These are phyloP conservation scores for Lissocephala sabroskyi DNA, from an alignment of 2,888 invertebrate genomes.

Conservation along the genomic window DNA sequence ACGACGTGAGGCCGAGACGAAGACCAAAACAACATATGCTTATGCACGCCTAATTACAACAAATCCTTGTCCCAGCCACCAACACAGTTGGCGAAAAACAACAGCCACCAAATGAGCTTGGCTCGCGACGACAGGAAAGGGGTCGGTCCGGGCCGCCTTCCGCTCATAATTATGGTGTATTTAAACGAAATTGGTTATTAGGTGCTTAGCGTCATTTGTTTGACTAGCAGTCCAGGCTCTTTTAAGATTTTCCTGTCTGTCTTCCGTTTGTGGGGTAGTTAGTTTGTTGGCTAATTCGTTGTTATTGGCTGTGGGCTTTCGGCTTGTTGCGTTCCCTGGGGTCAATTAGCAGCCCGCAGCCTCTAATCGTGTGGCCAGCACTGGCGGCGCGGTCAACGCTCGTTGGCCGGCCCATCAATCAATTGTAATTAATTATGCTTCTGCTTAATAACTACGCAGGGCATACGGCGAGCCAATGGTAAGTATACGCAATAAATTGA, in stretches of 20 bases:
- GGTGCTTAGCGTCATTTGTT: constrained; percentile 66
- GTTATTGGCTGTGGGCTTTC: too few species aligned
- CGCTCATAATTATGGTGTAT: constrained; percentile 65
- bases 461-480: too few species aligned
- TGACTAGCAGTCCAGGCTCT: too few species aligned
- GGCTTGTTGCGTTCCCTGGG: too few species aligned
- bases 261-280: not conserved
- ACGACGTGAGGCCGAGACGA: too few species aligned
- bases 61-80: constrained; percentile 48
- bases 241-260: too few species aligned
- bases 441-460: constrained; percentile 41
- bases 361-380: too few species aligned
- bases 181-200: constrained; percentile 66
- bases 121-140: not conserved
- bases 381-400: too few species aligned
- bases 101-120: constrained; percentile 47
- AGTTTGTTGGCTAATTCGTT: too few species aligned
- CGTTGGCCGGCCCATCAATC: constrained; percentile 44
- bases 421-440: constrained; percentile 64
- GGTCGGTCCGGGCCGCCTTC: constrained; percentile 2
- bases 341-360: too few species aligned
- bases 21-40: constrained; percentile 63
- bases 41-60: constrained; percentile 65
- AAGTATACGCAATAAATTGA: constrained; percentile 34
- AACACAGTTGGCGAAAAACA: constrained; percentile 23